Evolutionary conservation across 1,140 invertebrate genomes (phyloP).

Genomic region (Scaptomyza montana): DNA sequence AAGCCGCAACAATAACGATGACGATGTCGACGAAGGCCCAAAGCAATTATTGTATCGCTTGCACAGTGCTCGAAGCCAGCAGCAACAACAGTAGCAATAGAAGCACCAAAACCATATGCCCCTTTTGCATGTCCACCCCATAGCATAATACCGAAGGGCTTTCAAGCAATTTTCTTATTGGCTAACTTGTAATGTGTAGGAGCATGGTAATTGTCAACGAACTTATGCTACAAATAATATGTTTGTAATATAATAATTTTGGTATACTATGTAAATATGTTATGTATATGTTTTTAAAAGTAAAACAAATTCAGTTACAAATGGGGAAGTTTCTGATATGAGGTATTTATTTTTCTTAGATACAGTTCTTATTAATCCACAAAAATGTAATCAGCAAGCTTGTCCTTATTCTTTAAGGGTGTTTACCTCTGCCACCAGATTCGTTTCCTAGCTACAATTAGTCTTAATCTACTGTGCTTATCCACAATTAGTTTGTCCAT

Average conservation of each 20-base stretch:
- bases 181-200: not conserved
- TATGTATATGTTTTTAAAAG: no score
- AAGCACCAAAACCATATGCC: conserved; percentile 6
- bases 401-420: not conserved
- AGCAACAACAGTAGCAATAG: conserved; percentile 20
- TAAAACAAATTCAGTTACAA: no score
- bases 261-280: not conserved
- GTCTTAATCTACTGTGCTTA: not conserved
- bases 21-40: conserved; percentile 56
- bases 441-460: not conserved
- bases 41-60: conserved; percentile 82
- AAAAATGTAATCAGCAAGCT: not conserved
- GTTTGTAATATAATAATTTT: no score
- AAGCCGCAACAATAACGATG: conserved; percentile 72
- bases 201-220: not conserved
- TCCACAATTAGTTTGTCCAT: conserved; percentile 19
- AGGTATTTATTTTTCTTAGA: no score
- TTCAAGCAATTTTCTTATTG: conserved; percentile 11
- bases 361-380: not conserved
- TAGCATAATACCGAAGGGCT: not conserved
- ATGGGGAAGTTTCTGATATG: no score
- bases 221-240: not conserved
- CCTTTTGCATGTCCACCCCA: conserved; percentile 13
- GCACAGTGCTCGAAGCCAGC: conserved; percentile 28
- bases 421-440: not conserved